Evolutionary conservation across 2,888 invertebrate species (phyloP).

Genomic region (Zhuqinia jingwanae): DNA sequence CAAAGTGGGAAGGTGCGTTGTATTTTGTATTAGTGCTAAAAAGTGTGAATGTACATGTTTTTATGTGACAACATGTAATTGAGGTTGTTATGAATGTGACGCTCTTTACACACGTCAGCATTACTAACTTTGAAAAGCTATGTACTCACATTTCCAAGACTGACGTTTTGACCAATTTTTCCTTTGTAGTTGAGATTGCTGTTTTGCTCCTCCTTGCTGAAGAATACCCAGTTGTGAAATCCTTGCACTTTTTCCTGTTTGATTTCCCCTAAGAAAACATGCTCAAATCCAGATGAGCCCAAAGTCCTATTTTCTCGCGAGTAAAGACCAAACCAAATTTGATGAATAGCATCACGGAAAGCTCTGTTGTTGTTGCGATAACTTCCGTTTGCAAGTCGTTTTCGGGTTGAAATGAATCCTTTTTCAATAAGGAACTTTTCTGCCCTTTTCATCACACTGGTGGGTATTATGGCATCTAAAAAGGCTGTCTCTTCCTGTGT

Average conservation of each 20-base stretch:
- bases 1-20: too few relatives aligned
- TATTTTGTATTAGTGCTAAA: too few relatives aligned
- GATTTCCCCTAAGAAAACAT: constrained; percentile 93
- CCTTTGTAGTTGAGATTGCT: constrained; percentile 89
- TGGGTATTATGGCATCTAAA: constrained; percentile 88
- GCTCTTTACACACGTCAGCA: background rate
- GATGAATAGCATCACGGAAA: constrained; percentile 81
- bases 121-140: constrained; percentile 28
- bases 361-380: constrained; percentile 80
- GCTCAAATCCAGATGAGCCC: constrained; percentile 96
- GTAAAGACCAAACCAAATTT: constrained; percentile 86
- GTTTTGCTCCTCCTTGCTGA: constrained; percentile 88
- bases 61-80: too few relatives aligned
- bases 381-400: constrained; percentile 71
- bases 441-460: constrained; percentile 87
- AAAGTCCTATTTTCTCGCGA: constrained; percentile 89
- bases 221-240: constrained; percentile 95
- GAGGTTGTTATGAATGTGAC: background rate
- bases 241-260: constrained; percentile 90
- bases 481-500: constrained; percentile 89
- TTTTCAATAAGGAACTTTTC: constrained; percentile 85
- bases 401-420: constrained; percentile 81
- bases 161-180: constrained; percentile 80
- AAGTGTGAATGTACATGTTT: background rate
- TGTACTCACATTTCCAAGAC: constrained; percentile 74